Evolutionary conservation across 2,888 invertebrate species (phyloP).

Genomic region (Hyppa rectilinea): DNA sequence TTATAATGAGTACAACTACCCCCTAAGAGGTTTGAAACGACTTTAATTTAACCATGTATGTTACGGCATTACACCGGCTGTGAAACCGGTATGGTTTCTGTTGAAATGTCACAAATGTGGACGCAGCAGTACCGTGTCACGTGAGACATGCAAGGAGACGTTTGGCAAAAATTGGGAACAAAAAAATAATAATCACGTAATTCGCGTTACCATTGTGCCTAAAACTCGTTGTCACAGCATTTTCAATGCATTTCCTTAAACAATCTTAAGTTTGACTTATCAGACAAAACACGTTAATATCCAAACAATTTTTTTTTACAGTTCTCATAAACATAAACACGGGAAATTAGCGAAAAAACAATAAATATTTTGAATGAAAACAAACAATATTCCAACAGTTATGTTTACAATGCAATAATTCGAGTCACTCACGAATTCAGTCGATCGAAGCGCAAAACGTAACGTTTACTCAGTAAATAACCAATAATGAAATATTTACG

Average conservation of each 20-base stretch:
- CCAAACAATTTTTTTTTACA: slow-evolving; percentile 2
- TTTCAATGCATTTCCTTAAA: background rate
- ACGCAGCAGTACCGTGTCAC: background rate
- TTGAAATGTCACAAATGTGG: background rate
- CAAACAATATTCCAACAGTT: background rate
- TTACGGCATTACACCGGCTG: no score
- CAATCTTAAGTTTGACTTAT: background rate
- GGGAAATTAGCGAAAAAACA: slow-evolving; percentile 23
- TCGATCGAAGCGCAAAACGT: background rate
- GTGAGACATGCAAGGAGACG: background rate
- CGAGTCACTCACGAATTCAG: slow-evolving; percentile 12
- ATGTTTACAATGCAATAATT: background rate
- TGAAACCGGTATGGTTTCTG: no score
- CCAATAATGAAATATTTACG: slow-evolving; percentile 30
- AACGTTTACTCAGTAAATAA: background rate
- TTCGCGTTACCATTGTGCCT: background rate
- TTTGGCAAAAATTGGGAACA: background rate
- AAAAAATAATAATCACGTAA: background rate
- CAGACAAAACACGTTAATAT: background rate
- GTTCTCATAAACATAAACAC: slow-evolving; percentile 12
- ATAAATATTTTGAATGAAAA: slow-evolving; percentile 12
- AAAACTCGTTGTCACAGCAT: background rate
- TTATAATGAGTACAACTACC: no score
- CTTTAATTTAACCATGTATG: no score
- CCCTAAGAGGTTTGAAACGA: no score